Conservation (phyloP, 2,113 vertebrate species). For the Chloroceryle aenea region DNA sequence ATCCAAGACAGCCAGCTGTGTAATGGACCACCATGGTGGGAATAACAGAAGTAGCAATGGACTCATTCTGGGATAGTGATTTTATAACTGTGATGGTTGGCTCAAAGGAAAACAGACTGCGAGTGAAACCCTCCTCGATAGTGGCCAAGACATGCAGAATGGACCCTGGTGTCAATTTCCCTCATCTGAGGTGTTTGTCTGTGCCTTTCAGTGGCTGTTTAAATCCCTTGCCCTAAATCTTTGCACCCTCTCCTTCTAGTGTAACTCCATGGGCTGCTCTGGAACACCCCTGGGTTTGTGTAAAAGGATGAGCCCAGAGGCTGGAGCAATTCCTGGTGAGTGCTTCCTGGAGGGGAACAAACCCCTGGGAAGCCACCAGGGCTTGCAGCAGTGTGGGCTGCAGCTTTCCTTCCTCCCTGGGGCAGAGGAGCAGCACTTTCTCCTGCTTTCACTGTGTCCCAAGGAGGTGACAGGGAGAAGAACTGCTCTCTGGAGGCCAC, state of each 20-base stretch:
- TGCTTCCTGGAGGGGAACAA: background rate
- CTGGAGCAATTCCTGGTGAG: background rate
- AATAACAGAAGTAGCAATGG: background rate
- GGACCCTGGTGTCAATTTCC: background rate
- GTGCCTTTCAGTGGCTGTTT: background rate
- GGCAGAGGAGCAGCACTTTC: background rate
- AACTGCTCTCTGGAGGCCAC: accelerated
- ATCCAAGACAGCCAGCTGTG: background rate
- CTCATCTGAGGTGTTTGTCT: background rate
- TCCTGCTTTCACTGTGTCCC: background rate
- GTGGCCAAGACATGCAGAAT: background rate
- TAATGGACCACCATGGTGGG: background rate
- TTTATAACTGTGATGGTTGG: background rate
- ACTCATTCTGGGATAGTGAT: background rate
- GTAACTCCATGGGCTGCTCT: background rate
- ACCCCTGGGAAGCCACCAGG: background rate
- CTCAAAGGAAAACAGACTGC: background rate
- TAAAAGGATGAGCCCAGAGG: background rate
- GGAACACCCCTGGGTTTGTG: background rate
- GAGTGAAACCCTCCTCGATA: background rate
- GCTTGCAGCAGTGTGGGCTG: background rate
- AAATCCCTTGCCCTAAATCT: background rate
- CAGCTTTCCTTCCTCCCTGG: background rate
- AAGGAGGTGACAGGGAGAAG: background rate
- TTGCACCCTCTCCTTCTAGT: background rate